Evolutionary conservation across 2,888 invertebrate genomes (phyloP).

Genomic region (Lasioglossum morio): DNA sequence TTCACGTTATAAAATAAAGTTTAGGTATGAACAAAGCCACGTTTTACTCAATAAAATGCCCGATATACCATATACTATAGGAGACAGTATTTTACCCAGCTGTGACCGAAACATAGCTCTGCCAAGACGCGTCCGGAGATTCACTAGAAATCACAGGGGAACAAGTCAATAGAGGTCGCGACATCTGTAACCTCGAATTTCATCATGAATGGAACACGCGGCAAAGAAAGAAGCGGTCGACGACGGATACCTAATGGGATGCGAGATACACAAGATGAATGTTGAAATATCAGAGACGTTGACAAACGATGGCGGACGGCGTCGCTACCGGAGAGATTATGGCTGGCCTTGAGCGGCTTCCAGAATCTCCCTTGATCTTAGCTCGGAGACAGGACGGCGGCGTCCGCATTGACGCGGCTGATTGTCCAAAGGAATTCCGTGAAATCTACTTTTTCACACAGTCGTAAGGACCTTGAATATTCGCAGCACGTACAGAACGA

Average conservation of each 20-base stretch:
- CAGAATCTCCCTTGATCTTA: slow-evolving; percentile 43
- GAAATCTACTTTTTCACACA: not conserved
- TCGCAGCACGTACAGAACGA: not conserved
- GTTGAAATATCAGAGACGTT: slow-evolving; percentile 32
- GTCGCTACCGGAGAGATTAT: slow-evolving; percentile 35
- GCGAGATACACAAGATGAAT: slow-evolving; percentile 8
- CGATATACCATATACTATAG: not conserved
- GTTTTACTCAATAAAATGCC: not conserved
- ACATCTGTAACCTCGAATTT: not conserved
- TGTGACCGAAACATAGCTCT: not conserved
- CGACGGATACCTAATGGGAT: not conserved
- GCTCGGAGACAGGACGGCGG: slow-evolving; percentile 42
- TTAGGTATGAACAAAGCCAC: not conserved
- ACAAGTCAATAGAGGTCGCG: slow-evolving; percentile 26
- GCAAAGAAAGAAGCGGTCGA: not conserved
- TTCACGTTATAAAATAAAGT: not conserved
- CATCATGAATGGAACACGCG: not conserved
- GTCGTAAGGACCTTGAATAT: not conserved
- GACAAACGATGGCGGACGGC: slow-evolving; percentile 35
- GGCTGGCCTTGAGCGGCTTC: slow-evolving; percentile 41
- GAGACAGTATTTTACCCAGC: not conserved
- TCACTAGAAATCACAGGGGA: not conserved
- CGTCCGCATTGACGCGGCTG: slow-evolving; percentile 16
- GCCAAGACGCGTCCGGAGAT: not conserved
- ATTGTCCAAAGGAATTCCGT: not conserved